Evolutionary conservation across 2,888 invertebrate genomes (phyloP).

Genomic region (Heteropelma amictum): DNA sequence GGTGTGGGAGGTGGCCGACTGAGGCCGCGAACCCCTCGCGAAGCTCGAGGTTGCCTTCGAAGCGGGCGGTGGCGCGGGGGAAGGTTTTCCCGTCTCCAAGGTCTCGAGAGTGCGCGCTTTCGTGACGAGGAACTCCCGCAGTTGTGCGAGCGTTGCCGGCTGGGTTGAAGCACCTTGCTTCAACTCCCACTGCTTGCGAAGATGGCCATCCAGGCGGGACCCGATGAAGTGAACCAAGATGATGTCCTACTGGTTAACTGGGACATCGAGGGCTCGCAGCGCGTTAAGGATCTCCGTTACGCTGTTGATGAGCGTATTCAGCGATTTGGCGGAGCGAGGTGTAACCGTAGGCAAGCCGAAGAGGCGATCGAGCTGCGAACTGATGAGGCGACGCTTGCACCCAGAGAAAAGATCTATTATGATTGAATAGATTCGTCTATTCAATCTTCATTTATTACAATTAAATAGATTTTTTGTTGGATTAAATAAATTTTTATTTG

Average conservation of each 20-base stretch:
- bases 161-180: constrained; percentile 1
- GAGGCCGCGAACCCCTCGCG: neutral
- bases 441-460: too few species aligned
- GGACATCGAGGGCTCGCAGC: neutral
- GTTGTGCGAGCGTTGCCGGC: neutral
- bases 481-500: too few species aligned
- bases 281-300: neutral
- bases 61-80: neutral
- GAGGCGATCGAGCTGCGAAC: too few species aligned
- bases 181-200: constrained; percentile 21
- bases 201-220: neutral
- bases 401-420: too few species aligned
- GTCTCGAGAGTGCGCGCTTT: constrained; percentile 8
- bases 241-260: too few species aligned
- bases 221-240: constrained; percentile 5
- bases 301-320: neutral
- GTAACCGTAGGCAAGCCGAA: too few species aligned
- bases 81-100: neutral
- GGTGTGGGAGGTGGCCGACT: too few species aligned
- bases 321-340: too few species aligned
- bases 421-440: too few species aligned
- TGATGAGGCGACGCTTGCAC: too few species aligned
- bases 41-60: too few species aligned
- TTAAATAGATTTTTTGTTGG: too few species aligned
- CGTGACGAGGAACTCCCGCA: neutral